Evolutionary conservation across 2,888 invertebrate genomes (phyloP), one percentile per base, ranked within the genome.

Genomic region (Macrostomum cliftonense): DNA sequence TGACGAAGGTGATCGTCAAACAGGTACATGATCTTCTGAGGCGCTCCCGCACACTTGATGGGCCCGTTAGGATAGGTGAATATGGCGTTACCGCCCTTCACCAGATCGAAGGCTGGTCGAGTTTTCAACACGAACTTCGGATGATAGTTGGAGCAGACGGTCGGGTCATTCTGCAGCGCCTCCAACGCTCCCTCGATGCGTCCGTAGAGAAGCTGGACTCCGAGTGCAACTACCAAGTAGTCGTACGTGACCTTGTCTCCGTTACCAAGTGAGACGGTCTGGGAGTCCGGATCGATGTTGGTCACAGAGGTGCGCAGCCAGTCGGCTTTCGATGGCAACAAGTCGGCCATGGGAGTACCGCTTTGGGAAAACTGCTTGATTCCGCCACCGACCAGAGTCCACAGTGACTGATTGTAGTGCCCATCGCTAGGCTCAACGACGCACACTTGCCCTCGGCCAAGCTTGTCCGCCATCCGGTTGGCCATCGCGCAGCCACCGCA

Each of bases 11-110:
- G 82, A 50, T 87, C 79, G 52, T 97, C 95, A 0, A 86, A 75
- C 38, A 97, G 74, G 63, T 93, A 95, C 59, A 81, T 79, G 51
- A 91, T 88, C 74, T 97, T 97, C 73, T 95, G 95, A 20, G 95
- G 93, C 1, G 95, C 95, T 0, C 97, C 97, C 0, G 93, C 85
- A 70, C 97, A 97, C 70, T 97, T 97, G 44, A 97, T 81, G 0
- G 83, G 81, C 0, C 82, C 77, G 60, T 80, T 78, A 0, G 97
- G 97, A 67, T 80, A 88, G 0, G 93, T 91, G 67, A 95, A 97
- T 51, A 93, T 74, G 0, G 83, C 87, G 63, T 83, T 81, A 1
- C 89, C 91, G 0, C 74, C 71, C 49, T 77, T 72, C 53, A 87
- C 80, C 21, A 73, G 72, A 58, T 79, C 71, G 21, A 93, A 65